phyloP scores from a whole-genome alignment of 1,140 invertebrate genomes.

The Heliconius eleuchia region DNA sequence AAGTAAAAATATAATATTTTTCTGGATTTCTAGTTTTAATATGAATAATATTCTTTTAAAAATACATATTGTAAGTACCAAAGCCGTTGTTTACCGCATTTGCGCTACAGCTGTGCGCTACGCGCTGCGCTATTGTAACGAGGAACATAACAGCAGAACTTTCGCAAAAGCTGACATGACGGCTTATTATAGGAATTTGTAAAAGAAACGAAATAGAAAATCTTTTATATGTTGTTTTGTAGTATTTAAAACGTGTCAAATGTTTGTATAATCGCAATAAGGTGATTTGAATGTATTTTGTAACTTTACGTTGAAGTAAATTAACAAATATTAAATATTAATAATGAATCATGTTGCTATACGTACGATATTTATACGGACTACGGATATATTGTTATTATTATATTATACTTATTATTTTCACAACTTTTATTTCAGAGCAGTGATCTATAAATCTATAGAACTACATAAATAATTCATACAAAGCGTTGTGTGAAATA shows the following conservation, averaged over 20 bases:
- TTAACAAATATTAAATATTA: no score
- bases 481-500: slow-evolving; percentile 46
- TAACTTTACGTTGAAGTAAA: no score
- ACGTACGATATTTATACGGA: not conserved
- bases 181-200: not conserved
- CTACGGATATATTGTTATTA: not conserved
- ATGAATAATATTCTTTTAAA: not conserved
- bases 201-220: not conserved
- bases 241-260: no score
- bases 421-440: slow-evolving; percentile 40
- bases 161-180: slow-evolving; percentile 15
- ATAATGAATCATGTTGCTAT: not conserved
- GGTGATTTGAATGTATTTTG: no score
- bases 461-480: slow-evolving; percentile 48
- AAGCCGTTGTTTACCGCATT: slow-evolving; percentile 7
- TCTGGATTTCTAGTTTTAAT: not conserved
- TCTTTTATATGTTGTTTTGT: not conserved
- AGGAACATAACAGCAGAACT: not conserved
- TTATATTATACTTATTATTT: slow-evolving; percentile 12
- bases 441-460: slow-evolving; percentile 35
- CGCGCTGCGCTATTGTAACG: slow-evolving; percentile 6
- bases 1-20: not conserved
- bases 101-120: slow-evolving; percentile 1
- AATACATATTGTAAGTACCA: not conserved
- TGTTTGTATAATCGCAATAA: no score